Evolutionary conservation across 2,113 vertebrate genomes (phyloP).

Genomic region (Rhodinocichla rosea): DNA sequence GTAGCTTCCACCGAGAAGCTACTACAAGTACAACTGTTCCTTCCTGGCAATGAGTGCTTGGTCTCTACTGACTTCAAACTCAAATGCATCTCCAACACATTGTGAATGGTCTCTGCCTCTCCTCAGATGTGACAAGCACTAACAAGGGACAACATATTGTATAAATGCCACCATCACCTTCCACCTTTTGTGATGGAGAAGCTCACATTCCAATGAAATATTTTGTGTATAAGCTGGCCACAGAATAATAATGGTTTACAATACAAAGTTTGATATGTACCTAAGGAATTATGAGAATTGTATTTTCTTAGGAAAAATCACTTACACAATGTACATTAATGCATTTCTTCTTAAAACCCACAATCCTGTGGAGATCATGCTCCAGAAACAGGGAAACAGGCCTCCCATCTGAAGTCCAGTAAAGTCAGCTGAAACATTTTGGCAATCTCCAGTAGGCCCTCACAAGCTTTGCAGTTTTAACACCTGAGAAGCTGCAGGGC

Average conservation of each 20-base stretch:
- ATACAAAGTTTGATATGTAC: not conserved
- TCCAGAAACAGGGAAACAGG: not conserved
- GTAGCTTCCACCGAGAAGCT: not conserved
- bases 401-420: not conserved
- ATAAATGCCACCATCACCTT: not conserved
- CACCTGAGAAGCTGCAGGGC: not conserved
- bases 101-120: not conserved
- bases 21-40: not conserved
- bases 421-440: not conserved
- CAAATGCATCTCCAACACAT: not conserved
- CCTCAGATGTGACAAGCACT: not conserved
- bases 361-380: not conserved
- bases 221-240: not conserved
- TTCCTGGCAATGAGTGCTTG: not conserved
- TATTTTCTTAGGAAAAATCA: not conserved
- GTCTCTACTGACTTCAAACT: not conserved
- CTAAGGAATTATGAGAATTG: not conserved
- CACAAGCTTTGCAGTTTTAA: not conserved
- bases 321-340: not conserved
- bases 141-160: not conserved
- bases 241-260: not conserved
- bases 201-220: not conserved
- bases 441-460: not conserved
- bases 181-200: not conserved
- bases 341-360: not conserved